Percentiles rank a stretch among this genome's conserved stretches.
Evolutionary conservation across 2,113 vertebrate species (phyloP).

Genomic region (Takifugu flavidus): DNA sequence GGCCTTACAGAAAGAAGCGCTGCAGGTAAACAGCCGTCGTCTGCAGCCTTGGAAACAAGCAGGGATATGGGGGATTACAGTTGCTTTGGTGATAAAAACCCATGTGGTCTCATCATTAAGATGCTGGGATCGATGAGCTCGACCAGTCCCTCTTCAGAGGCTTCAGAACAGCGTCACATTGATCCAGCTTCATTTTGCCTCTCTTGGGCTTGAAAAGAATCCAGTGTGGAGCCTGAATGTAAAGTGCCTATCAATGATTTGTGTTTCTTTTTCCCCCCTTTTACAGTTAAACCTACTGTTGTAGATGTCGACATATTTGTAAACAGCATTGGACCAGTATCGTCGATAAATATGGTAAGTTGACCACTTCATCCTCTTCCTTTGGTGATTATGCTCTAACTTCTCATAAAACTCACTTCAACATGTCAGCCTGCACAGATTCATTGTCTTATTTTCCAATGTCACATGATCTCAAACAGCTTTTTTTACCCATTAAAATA

Average conservation of each 20-base stretch:
- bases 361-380: conserved; percentile 32
- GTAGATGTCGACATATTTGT: conserved; percentile 94
- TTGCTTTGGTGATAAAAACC: conserved; percentile 15
- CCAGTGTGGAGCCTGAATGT: conserved; percentile 1
- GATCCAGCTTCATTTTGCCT: conserved; percentile 4
- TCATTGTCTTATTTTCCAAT: no score
- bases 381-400: background rate
- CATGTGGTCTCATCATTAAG: conserved; percentile 13
- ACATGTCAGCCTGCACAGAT: background rate
- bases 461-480: no score
- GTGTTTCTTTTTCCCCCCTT: conserved; percentile 46
- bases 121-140: background rate
- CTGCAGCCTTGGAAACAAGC: no score
- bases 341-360: conserved; percentile 98
- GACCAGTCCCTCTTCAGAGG: conserved; percentile 1
- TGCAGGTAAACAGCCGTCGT: no score
- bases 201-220: conserved; percentile 12
- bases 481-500: no score
- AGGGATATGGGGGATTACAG: background rate
- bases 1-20: no score
- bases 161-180: conserved; percentile 17
- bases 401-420: background rate
- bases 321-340: conserved; percentile 96
- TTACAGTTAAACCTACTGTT: conserved; percentile 88
- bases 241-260: conserved; percentile 5